Evolutionary conservation across 2,888 invertebrate species (phyloP).

Genomic region (Lutraria lutraria): DNA sequence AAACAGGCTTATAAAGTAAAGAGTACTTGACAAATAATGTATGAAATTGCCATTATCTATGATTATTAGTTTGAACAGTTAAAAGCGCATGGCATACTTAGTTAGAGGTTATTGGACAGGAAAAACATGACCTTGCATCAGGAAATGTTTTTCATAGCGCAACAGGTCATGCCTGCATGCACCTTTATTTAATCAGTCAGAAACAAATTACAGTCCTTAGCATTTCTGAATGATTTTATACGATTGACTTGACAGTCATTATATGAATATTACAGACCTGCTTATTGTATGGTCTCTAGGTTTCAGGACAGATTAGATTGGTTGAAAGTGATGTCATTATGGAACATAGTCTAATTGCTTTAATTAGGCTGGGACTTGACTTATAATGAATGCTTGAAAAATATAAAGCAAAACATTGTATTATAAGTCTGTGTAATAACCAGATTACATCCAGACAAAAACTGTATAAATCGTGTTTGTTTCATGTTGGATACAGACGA

Average conservation of each 20-base stretch:
- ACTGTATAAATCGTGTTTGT: not conserved
- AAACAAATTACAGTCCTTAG: too few relatives aligned
- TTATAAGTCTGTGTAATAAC: not conserved
- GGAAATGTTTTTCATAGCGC: not conserved
- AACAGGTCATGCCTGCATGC: too few relatives aligned
- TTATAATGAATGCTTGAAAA: not conserved
- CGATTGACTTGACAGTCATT: too few relatives aligned
- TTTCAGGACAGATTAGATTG: too few relatives aligned
- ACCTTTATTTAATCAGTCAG: too few relatives aligned
- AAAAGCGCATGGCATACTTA: not conserved
- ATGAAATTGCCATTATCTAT: not conserved
- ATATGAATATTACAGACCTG: too few relatives aligned
- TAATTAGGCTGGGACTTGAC: too few relatives aligned
- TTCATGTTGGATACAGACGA: not conserved
- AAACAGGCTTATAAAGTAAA: not conserved
- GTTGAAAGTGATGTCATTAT: too few relatives aligned
- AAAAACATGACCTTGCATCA: constrained; percentile 7
- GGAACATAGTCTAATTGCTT: too few relatives aligned
- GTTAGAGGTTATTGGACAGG: not conserved
- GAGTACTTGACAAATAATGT: not conserved
- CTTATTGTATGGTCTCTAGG: too few relatives aligned
- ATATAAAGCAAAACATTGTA: not conserved
- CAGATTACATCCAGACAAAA: not conserved
- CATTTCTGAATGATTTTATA: too few relatives aligned
- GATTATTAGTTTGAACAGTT: constrained; percentile 3